A percentile compares a stretch with the other conserved stretches of the same genome.
These are phyloP conservation scores for Anas platyrhynchos DNA, from an alignment of 2,113 vertebrate species.

Conservation along the genomic window DNA sequence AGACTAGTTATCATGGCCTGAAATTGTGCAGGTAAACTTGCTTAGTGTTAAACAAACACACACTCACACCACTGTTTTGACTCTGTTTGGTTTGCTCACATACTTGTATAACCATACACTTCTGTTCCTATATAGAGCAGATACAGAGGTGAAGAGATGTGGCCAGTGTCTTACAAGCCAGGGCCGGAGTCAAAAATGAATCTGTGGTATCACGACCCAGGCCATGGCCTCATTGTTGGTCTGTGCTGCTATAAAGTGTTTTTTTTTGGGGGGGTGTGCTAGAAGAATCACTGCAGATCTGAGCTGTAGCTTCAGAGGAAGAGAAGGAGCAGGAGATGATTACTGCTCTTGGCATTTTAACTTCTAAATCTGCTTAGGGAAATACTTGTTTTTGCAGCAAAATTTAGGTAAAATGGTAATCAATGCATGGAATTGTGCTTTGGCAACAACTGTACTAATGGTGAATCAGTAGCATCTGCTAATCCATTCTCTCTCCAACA, in stretches of 20 bases:
- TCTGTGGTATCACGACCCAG: fast-evolving
- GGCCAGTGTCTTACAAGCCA: background rate
- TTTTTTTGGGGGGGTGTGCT: background rate
- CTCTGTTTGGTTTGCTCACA: background rate
- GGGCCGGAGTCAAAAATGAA: background rate
- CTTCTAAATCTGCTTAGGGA: background rate
- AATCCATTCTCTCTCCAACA: background rate
- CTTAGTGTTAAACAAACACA: background rate
- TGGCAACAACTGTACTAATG: background rate
- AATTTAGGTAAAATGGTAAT: background rate
- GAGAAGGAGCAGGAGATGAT: too few species aligned
- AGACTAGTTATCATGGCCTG: background rate
- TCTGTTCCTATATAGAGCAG: background rate
- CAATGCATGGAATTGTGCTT: background rate
- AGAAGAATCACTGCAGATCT: background rate
- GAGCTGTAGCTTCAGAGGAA: background rate
- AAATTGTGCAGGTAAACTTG: background rate
- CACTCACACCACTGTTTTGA: background rate
- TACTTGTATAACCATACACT: background rate
- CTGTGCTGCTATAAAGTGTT: background rate
- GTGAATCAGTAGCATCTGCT: background rate
- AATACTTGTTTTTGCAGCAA: background rate
- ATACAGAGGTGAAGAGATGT: background rate
- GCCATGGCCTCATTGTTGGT: background rate
- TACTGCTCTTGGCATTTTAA: background rate